A percentile compares a stretch with the other conserved stretches of the same genome.
phyloP scores from a whole-genome alignment of 2,797 vertebrate species.

The Leptatherina wallacei region DNA sequence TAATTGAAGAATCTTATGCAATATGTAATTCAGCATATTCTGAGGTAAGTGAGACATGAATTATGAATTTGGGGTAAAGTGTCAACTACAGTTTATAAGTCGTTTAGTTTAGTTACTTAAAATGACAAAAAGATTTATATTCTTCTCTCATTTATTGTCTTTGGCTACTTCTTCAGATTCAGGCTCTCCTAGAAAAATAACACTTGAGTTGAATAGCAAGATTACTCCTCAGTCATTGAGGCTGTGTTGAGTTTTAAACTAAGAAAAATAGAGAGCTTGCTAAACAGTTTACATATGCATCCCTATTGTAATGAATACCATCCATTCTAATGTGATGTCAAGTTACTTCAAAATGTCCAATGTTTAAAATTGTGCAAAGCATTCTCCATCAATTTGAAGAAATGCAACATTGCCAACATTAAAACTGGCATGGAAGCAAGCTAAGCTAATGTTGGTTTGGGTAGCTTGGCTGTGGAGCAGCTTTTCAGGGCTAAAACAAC shows the following conservation, averaged over 20 bases:
- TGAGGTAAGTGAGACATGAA: slow-evolving; percentile 33
- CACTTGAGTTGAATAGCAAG: not conserved
- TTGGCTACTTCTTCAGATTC: not conserved
- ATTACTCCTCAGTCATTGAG: not conserved
- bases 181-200: not conserved
- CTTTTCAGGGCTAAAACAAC: too few relatives aligned
- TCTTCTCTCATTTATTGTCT: slow-evolving; percentile 1
- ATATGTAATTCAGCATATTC: slow-evolving; percentile 35
- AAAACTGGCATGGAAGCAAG: too few relatives aligned
- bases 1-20: slow-evolving; percentile 31
- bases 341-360: too few relatives aligned
- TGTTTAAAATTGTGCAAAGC: too few relatives aligned
- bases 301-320: too few relatives aligned
- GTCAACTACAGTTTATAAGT: not conserved
- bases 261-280: not conserved
- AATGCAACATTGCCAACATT: too few relatives aligned
- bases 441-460: too few relatives aligned
- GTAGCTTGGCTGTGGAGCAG: too few relatives aligned
- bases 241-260: not conserved
- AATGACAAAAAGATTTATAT: too few relatives aligned
- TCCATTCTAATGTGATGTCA: too few relatives aligned
- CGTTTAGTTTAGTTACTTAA: not conserved
- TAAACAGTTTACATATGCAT: not conserved
- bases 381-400: too few relatives aligned
- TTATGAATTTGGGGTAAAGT: slow-evolving; percentile 14